Percentiles rank a stretch among this genome's conserved stretches.
These are phyloP conservation scores for Hypercompe scribonia DNA, from an alignment of 2,888 invertebrate genomes.

Conservation along the genomic window DNA sequence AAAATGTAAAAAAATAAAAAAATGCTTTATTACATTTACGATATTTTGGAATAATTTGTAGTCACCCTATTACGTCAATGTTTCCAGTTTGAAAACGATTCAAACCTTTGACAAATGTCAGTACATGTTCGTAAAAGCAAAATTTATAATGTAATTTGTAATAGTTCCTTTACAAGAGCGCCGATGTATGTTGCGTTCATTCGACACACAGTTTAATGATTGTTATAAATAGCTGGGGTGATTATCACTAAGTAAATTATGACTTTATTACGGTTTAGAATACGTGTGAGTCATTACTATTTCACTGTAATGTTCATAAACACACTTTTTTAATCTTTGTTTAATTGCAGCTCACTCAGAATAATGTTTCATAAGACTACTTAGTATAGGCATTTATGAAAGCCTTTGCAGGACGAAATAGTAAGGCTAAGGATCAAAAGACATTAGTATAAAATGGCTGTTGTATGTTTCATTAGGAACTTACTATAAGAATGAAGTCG, in stretches of 20 bases:
- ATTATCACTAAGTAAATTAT: constrained; percentile 38
- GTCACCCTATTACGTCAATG: constrained; percentile 28
- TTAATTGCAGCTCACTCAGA: not conserved
- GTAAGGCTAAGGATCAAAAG: no score
- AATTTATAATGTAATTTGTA: constrained; percentile 44
- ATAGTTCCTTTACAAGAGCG: constrained; percentile 23
- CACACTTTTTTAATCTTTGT: not conserved
- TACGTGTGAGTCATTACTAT: constrained; percentile 21
- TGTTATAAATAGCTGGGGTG: constrained; percentile 44
- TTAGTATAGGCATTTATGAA: not conserved
- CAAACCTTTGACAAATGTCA: constrained; percentile 36
- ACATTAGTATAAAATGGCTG: no score
- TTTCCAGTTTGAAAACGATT: constrained; percentile 47
- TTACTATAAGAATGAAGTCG: no score
- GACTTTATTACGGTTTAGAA: constrained; percentile 12
- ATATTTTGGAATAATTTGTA: not conserved
- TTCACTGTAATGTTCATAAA: constrained; percentile 1
- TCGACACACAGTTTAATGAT: constrained; percentile 36
- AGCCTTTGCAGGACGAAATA: no score
- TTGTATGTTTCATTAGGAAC: no score
- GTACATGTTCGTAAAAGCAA: constrained; percentile 25
- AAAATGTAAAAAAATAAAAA: no score
- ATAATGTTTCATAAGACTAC: not conserved
- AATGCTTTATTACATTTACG: no score
- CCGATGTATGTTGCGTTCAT: constrained; percentile 34